Evolutionary conservation across 2,113 vertebrate genomes (phyloP).

Genomic region (Ploceus nigricollis): DNA sequence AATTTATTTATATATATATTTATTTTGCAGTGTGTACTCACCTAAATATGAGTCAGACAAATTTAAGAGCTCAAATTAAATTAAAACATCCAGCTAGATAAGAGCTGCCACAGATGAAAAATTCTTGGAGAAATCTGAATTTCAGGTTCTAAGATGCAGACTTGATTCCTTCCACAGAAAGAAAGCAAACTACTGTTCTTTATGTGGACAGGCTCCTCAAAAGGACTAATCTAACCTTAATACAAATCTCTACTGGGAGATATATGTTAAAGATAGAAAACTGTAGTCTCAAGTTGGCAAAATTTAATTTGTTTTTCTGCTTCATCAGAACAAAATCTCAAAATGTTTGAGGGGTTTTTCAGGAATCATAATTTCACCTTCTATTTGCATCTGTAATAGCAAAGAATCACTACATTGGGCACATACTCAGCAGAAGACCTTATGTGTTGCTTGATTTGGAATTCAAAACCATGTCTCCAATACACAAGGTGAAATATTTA

Average conservation of each 20-base stretch:
- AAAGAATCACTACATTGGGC: neutral
- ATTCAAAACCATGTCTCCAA: neutral
- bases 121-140: neutral
- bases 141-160: neutral
- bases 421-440: neutral
- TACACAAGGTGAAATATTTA: neutral
- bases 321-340: neutral
- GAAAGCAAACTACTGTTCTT: neutral
- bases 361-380: neutral
- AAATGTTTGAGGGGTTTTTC: neutral
- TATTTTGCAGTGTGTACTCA: neutral
- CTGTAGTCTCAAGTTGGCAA: neutral
- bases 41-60: neutral
- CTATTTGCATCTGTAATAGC: neutral
- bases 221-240: neutral
- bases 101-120: neutral
- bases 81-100: neutral
- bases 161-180: neutral
- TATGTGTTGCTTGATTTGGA: neutral
- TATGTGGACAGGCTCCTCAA: neutral
- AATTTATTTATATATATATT: neutral
- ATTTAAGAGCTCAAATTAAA: neutral
- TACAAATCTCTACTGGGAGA: neutral
- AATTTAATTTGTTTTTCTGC: neutral
- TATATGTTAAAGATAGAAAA: neutral